phyloP scores from a whole-genome alignment of 2,113 vertebrate species.

The Ovis canadensis region DNA sequence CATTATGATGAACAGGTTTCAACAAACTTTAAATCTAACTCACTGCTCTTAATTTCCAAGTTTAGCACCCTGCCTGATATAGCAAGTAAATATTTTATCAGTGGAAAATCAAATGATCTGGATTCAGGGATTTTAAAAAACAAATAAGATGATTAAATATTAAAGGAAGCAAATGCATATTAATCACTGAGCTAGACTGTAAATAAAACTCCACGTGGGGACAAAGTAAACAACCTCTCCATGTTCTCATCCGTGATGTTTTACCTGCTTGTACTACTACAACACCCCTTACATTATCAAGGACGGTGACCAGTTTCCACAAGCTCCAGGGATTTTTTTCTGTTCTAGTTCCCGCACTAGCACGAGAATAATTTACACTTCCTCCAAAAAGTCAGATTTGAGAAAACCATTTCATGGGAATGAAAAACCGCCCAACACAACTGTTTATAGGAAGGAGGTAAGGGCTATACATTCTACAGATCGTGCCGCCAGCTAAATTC shows the following conservation, averaged over 20 bases:
- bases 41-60: conserved; percentile 46
- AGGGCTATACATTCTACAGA: neutral
- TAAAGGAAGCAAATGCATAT: neutral
- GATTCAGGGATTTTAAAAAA: neutral
- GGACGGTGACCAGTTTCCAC: neutral
- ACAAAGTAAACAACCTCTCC: neutral
- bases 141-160: neutral
- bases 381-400: conserved; percentile 3
- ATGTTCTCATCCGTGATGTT: neutral
- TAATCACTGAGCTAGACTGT: neutral
- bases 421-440: neutral
- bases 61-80: conserved; percentile 61
- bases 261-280: neutral
- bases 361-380: neutral
- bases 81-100: conserved; percentile 56
- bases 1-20: conserved; percentile 75
- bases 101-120: conserved; percentile 35
- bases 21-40: conserved; percentile 70
- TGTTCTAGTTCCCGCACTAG: neutral
- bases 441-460: neutral
- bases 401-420: conserved; percentile 8
- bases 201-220: neutral
- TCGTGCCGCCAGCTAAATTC: neutral
- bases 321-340: neutral
- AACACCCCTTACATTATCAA: neutral